Conservation (phyloP, 2,113 vertebrate species). For the Psophia crepitans region DNA sequence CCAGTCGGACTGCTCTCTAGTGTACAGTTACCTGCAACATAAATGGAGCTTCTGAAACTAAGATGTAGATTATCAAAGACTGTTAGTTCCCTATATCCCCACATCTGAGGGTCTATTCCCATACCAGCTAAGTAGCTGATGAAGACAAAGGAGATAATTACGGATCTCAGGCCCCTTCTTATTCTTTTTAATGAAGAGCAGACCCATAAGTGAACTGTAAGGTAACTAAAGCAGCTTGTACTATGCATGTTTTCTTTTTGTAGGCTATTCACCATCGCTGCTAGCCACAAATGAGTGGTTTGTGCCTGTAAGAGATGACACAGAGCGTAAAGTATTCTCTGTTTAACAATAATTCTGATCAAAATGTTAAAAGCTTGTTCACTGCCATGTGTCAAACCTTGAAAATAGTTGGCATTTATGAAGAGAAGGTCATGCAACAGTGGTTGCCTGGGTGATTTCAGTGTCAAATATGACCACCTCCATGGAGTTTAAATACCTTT, state of each 20-base stretch:
- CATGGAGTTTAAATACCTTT: not conserved
- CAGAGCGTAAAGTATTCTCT: not conserved
- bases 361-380: slow-evolving; percentile 33
- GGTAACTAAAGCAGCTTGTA: not conserved
- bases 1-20: not conserved
- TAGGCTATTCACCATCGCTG: not conserved
- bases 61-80: not conserved
- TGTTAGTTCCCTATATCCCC: not conserved
- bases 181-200: not conserved
- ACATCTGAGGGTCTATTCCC: not conserved
- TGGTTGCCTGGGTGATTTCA: slow-evolving; percentile 15
- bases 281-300: not conserved
- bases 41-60: not conserved
- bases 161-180: not conserved
- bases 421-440: not conserved
- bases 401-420: slow-evolving; percentile 29
- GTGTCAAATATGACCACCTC: not conserved
- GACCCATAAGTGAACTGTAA: not conserved
- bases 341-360: not conserved
- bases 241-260: not conserved
- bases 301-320: not conserved
- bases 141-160: not conserved
- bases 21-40: not conserved
- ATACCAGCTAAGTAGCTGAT: not conserved
- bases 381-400: not conserved